These are phyloP conservation scores for Pollenia angustigena DNA, from an alignment of 2,888 invertebrate species.

Conservation along the genomic window DNA sequence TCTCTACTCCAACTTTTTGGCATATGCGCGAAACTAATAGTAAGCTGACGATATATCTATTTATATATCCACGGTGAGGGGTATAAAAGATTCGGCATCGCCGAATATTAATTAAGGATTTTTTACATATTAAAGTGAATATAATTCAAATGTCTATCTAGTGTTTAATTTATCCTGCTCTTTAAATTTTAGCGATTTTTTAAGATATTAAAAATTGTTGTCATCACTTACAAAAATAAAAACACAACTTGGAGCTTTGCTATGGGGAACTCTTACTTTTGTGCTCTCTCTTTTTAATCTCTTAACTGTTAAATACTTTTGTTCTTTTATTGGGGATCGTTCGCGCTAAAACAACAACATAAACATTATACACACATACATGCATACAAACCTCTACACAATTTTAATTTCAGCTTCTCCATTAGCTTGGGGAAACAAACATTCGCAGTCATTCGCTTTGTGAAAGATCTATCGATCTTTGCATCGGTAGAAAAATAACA, in stretches of 20 bases:
- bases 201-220: too few relatives aligned
- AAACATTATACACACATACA: neutral
- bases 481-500: slow-evolving; percentile 55
- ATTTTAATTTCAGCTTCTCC: slow-evolving; percentile 46
- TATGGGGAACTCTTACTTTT: slow-evolving; percentile 21
- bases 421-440: slow-evolving; percentile 60
- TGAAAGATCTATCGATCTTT: slow-evolving; percentile 67
- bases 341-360: slow-evolving; percentile 30
- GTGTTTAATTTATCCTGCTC: too few relatives aligned
- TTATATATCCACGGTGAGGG: too few relatives aligned
- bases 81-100: too few relatives aligned
- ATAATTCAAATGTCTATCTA: too few relatives aligned
- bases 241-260: neutral
- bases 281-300: slow-evolving; percentile 15
- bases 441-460: slow-evolving; percentile 59
- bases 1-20: too few relatives aligned
- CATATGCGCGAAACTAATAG: too few relatives aligned
- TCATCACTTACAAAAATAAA: neutral
- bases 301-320: slow-evolving; percentile 39
- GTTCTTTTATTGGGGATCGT: slow-evolving; percentile 44
- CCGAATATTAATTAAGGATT: too few relatives aligned
- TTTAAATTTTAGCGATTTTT: too few relatives aligned
- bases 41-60: too few relatives aligned
- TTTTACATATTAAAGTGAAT: too few relatives aligned
- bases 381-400: neutral